Evolutionary conservation across 2,888 invertebrate genomes (phyloP), one percentile per base, ranked within the genome.

Genomic region (Seira sanloemensis): DNA sequence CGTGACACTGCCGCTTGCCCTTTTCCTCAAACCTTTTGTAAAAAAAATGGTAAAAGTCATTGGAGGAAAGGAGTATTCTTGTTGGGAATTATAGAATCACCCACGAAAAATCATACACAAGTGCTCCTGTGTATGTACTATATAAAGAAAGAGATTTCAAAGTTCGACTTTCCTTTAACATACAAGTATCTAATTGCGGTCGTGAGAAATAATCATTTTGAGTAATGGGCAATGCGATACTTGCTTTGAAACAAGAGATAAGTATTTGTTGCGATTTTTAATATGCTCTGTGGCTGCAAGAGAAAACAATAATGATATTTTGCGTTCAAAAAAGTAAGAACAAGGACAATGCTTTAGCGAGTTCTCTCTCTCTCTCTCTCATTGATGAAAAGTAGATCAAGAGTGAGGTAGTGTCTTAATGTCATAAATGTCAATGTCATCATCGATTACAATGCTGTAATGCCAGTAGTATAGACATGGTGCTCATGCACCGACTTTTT

Each of bases 371-470:
- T n/a, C n/a, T n/a, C n/a, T n/a, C n/a, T n/a, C n/a, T 19, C 62
- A 62, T 62, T 24, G 71, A 46, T 75, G 66, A 69, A 78, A 78
- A 69, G 71, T 71, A 46, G 78, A 71, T 69, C 78, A 78, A 71
- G 71, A 78, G 78, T 66, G 76, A 67, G 78, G 62, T 72, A 79
- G 66, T 78, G 72, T 79, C 62, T 26, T 72, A 79, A 79, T 79
- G 79, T 72, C 79, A 21, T 73, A 66, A 62, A 62, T 79, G 73
- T 73, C 73, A 79, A 79, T 79, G 79, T 78, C 78, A 78, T n/a
- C 50, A 50, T 50, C 50, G n/a, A 50, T 9, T 50, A 71, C 71
- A 46, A 69, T 71, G 26, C n/a, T 24, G 67, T 67, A 23, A 25
- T 18, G 27, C n/a, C 1, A n/a, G n/a, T 21, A 69, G 12, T 19